A percentile compares a stretch with the other conserved stretches of the same genome.
phyloP scores from a whole-genome alignment of 1,140 invertebrate species.

The Lutraria rhynchaena region DNA sequence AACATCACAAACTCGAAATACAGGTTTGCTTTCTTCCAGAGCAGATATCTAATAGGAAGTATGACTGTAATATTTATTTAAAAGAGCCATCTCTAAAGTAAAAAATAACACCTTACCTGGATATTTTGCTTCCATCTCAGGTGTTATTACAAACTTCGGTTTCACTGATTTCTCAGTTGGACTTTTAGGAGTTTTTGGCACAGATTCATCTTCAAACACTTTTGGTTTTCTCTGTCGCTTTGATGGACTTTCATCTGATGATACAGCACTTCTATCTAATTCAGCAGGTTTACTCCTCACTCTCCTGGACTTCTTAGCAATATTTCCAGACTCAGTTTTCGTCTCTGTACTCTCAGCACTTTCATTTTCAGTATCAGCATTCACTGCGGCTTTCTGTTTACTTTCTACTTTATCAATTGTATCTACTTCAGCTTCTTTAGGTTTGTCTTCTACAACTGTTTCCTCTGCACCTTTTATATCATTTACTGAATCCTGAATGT shows the following conservation, averaged over 20 bases:
- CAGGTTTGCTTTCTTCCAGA: too few species aligned
- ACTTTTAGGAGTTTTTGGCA: slow-evolving; percentile 44
- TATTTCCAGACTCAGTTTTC: slow-evolving; percentile 5
- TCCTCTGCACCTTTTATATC: background rate
- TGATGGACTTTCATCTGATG: slow-evolving; percentile 38
- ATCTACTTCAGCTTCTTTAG: background rate
- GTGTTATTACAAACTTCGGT: slow-evolving; percentile 20
- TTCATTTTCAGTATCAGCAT: background rate
- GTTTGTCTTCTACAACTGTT: background rate
- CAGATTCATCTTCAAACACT: slow-evolving; percentile 57
- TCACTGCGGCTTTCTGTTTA: background rate
- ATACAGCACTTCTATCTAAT: slow-evolving; percentile 6
- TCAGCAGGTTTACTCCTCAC: slow-evolving; percentile 39
- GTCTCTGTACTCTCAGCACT: background rate
- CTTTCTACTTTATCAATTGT: background rate
- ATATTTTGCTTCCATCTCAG: slow-evolving; percentile 62
- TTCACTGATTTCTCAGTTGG: slow-evolving; percentile 26
- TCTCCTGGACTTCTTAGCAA: slow-evolving; percentile 29
- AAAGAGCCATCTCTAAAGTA: too few species aligned
- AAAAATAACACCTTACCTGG: slow-evolving; percentile 35
- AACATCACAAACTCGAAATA: too few species aligned
- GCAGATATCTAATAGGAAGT: too few species aligned
- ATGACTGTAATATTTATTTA: too few species aligned
- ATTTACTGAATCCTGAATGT: background rate
- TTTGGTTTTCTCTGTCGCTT: slow-evolving; percentile 68